Conservation (phyloP, 2,113 vertebrate species). For the Gallinago jamesoni region DNA sequence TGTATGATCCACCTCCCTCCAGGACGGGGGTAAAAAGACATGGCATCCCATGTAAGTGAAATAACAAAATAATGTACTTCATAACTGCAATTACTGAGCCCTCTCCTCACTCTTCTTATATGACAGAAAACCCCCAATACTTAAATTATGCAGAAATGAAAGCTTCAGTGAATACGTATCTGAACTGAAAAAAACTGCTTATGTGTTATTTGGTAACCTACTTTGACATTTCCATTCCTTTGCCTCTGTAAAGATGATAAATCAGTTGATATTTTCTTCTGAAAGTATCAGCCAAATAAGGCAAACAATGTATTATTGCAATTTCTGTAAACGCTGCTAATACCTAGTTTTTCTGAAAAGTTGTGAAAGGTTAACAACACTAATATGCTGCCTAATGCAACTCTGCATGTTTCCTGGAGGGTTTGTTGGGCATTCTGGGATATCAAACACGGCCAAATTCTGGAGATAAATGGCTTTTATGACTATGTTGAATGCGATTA, state of each 20-base stretch:
- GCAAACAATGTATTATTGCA: background rate
- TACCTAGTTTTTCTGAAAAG: background rate
- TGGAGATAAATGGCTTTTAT: background rate
- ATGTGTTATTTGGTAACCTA: background rate
- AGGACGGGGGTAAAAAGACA: background rate
- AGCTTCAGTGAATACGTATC: background rate
- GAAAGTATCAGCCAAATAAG: background rate
- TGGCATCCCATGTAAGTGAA: background rate
- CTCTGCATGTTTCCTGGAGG: background rate
- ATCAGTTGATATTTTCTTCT: no score
- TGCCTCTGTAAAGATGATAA: background rate
- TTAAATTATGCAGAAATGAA: background rate
- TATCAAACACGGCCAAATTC: background rate
- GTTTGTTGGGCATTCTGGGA: background rate
- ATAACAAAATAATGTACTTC: background rate
- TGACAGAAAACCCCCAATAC: background rate
- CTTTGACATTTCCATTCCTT: background rate
- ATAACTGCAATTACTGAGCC: background rate
- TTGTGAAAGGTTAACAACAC: background rate
- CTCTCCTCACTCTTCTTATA: background rate
- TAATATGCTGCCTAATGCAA: background rate
- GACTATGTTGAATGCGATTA: rapidly evolving
- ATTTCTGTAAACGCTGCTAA: background rate
- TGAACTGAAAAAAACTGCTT: background rate
- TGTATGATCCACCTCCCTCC: background rate